These are phyloP conservation scores for Botia almorhae DNA, from an alignment of 2,797 vertebrate species.

Conservation along the genomic window DNA sequence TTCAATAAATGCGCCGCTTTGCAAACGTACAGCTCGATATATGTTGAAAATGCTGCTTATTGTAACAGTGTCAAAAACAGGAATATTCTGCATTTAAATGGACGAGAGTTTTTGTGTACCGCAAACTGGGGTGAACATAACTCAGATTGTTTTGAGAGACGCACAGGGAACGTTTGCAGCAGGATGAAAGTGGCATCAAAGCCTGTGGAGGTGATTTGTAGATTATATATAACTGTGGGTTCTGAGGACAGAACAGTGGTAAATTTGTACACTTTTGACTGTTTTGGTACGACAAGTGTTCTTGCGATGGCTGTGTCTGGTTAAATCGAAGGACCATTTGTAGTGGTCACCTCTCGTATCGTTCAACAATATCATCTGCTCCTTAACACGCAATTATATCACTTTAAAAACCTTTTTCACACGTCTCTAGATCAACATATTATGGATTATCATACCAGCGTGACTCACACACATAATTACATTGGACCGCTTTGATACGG, in stretches of 20 bases:
- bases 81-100: not conserved
- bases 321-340: too few relatives aligned
- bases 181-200: not conserved
- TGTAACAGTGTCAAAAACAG: not conserved
- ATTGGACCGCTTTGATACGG: constrained; percentile 19
- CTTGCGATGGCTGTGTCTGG: not conserved
- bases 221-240: too few relatives aligned
- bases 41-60: too few relatives aligned
- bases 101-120: not conserved
- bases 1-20: not conserved
- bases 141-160: constrained; percentile 13
- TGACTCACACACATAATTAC: constrained; percentile 20
- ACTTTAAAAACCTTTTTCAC: not conserved
- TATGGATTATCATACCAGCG: not conserved
- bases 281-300: too few relatives aligned
- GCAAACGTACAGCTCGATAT: not conserved
- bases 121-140: constrained; percentile 22
- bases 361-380: not conserved
- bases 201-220: not conserved
- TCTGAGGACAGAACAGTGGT: not conserved
- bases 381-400: not conserved
- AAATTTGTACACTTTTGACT: not conserved
- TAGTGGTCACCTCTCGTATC: not conserved
- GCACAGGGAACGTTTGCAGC: not conserved
- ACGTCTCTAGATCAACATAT: not conserved